These are phyloP conservation scores for Hypsibius dujardini DNA, from an alignment of 1,140 invertebrate species.

Conservation along the genomic window DNA sequence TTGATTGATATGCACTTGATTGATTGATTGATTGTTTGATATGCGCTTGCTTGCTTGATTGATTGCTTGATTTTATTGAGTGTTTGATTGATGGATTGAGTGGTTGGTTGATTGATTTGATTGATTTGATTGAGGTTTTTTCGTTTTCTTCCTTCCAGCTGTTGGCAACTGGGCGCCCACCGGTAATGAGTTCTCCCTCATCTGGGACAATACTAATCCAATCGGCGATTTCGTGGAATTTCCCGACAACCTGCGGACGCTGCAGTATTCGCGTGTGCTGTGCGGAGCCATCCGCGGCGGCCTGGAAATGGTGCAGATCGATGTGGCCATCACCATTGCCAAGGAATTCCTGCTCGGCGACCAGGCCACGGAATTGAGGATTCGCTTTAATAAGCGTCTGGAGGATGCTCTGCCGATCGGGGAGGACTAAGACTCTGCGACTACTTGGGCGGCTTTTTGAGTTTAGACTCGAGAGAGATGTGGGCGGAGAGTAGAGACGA, in stretches of 20 bases:
- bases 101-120: constrained; percentile 20
- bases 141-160: constrained; percentile 43
- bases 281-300: constrained; percentile 82
- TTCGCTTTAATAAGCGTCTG: constrained; percentile 83
- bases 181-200: constrained; percentile 87
- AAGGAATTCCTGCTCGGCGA: constrained; percentile 92
- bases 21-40: too few relatives aligned
- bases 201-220: constrained; percentile 73
- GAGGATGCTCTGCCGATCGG: constrained; percentile 94
- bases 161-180: constrained; percentile 80
- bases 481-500: too few relatives aligned
- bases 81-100: constrained; percentile 10
- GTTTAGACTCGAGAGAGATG: too few relatives aligned
- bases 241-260: constrained; percentile 59
- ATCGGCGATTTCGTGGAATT: constrained; percentile 96
- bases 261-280: constrained; percentile 87
- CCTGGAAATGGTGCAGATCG: constrained; percentile 82
- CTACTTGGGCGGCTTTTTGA: too few relatives aligned
- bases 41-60: too few relatives aligned
- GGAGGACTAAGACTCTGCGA: constrained; percentile 57
- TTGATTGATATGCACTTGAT: too few relatives aligned
- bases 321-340: constrained; percentile 47
- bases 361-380: constrained; percentile 71
- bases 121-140: not conserved
- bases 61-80: not conserved